Percentiles rank a stretch among this genome's conserved stretches.
These are phyloP conservation scores for Cepaea nemoralis DNA, from an alignment of 1,140 invertebrate species.

Conservation along the genomic window DNA sequence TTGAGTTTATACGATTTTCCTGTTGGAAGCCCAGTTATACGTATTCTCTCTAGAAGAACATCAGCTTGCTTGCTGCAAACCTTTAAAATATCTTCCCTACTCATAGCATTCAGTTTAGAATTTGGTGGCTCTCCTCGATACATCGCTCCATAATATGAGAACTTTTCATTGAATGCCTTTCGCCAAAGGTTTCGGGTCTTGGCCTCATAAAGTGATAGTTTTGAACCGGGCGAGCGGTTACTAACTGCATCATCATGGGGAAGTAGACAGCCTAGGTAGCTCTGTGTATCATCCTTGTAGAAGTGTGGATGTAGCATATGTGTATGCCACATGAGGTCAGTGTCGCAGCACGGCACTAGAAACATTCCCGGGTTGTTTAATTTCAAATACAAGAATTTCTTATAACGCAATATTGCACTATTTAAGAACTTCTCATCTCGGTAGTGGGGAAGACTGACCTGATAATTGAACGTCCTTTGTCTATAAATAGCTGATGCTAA, in stretches of 20 bases:
- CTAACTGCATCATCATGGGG: conserved; percentile 72
- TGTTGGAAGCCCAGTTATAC: conserved; percentile 57
- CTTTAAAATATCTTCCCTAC: conserved; percentile 43
- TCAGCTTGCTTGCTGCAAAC: conserved; percentile 60
- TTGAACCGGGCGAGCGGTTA: conserved; percentile 69
- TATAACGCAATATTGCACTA: conserved; percentile 71
- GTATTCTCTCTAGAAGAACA: conserved; percentile 56
- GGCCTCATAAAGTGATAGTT: conserved; percentile 60
- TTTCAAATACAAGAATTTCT: conserved; percentile 73
- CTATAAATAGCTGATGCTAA: conserved; percentile 69
- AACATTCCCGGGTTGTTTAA: conserved; percentile 69
- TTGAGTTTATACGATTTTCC: conserved; percentile 50
- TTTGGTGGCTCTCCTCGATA: conserved; percentile 62
- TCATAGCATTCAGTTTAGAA: conserved; percentile 51
- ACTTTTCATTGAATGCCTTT: conserved; percentile 58
- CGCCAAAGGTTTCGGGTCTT: conserved; percentile 62
- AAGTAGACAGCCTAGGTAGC: conserved; percentile 68
- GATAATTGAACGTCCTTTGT: conserved; percentile 71
- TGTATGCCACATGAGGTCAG: conserved; percentile 74
- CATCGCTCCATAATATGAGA: conserved; percentile 67
- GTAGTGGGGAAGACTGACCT: conserved; percentile 74
- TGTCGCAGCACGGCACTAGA: conserved; percentile 74
- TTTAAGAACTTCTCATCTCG: conserved; percentile 70
- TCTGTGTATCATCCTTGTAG: conserved; percentile 70
- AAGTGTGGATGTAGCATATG: conserved; percentile 72